Percentiles rank a stretch among this genome's conserved stretches.
Evolutionary conservation across 2,888 invertebrate species (phyloP).

Genomic region (Lysandra coridon): DNA sequence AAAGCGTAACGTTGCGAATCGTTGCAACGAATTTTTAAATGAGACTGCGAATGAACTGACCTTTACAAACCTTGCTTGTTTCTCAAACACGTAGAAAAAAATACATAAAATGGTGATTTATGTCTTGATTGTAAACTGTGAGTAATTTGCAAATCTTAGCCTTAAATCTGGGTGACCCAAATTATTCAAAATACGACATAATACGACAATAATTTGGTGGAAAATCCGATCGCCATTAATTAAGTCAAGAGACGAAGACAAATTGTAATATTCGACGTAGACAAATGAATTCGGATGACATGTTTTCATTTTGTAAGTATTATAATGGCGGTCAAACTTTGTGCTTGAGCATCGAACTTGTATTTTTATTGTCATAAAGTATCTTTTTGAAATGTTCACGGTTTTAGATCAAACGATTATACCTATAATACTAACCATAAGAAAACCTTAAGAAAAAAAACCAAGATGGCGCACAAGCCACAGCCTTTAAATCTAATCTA

Average conservation of each 20-base stretch:
- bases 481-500: no score
- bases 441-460: no score
- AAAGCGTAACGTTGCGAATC: no score
- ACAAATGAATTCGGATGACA: slow-evolving; percentile 42
- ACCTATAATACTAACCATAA: no score
- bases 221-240: slow-evolving; percentile 38
- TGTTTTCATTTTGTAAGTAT: slow-evolving; percentile 38
- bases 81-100: neutral
- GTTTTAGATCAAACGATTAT: neutral
- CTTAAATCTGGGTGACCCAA: neutral
- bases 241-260: slow-evolving; percentile 42
- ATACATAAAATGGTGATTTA: neutral
- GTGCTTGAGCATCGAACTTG: neutral
- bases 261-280: slow-evolving; percentile 42
- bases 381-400: neutral
- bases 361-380: neutral
- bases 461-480: no score
- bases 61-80: no score
- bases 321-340: slow-evolving; percentile 30
- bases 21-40: no score
- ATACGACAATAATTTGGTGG: slow-evolving; percentile 26
- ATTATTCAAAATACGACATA: slow-evolving; percentile 11
- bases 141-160: neutral
- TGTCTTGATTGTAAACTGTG: neutral
- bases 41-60: no score